Base-by-base conservation (phyloP, 2,888 invertebrate genomes). In the Hirtodrosophila trivittata region DNA sequence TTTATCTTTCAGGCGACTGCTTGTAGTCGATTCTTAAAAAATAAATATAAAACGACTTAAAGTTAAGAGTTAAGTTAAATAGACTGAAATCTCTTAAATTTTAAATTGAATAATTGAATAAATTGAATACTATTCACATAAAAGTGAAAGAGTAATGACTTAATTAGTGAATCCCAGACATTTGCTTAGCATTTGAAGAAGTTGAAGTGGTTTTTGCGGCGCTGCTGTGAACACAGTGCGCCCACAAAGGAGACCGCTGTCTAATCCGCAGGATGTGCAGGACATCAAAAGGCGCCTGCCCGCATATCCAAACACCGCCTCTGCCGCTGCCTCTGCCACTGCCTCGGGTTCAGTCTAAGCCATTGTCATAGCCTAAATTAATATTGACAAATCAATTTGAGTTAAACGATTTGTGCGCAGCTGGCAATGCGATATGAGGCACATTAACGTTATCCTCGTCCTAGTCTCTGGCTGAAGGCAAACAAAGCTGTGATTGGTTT, bases 361-460 rank as follows among this genome's bases (percentile, higher is more conserved):
- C 57, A 21, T 21, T 21, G 18, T 2, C 38, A 35, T 51, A 35
- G 72, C 75, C 82, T 86, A 83, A 86, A 83, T 83, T 83, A 86
- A 83, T 86, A 83, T 83, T 83, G 82, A 86, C 82, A 83, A 86
- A 70, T 83, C 86, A 83, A 83, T 83, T 86, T 75, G 77, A 83
- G 86, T 80, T 86, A 86, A 86, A 73, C 84, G 83, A 82, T 86
- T 82, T 85, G 76, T 72, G 83, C 59, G 78, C 83, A 82, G 86
- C 83, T 84, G 84, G 49, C 21, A 47, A 59, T 47, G 33, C 42
- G 46, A 35, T 46, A 50, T 9, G 13, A 30, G 28, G 43, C 18
- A 55, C 72, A 56, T 62, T 74, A 55, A 56, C 69, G 72, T 58
- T 47, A 68, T 71, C 50, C 66, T 50, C 18, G 64, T 38, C n/a